Conservation (phyloP, 2,113 vertebrate species). For the Sylvia atricapilla region DNA sequence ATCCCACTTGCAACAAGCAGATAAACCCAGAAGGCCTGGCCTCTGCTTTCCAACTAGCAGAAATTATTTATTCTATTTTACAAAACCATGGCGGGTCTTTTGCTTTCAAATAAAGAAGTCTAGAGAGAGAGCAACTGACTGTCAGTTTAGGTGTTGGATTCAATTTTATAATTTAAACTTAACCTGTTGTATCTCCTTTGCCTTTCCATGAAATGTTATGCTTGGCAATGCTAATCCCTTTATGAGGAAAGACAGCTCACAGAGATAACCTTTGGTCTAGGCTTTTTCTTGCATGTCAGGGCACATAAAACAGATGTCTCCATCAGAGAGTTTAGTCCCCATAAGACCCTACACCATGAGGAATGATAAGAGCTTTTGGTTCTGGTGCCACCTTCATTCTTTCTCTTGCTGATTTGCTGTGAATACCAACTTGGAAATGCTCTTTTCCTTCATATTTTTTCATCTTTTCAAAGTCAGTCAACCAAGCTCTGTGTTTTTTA, state of each 20-base stretch:
- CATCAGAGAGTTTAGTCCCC: neutral
- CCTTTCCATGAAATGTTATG: neutral
- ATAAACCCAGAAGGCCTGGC: neutral
- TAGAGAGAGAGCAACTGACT: neutral
- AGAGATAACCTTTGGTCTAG: constrained; percentile 43
- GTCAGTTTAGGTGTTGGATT: neutral
- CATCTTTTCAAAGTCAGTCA: neutral
- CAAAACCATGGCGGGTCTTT: neutral
- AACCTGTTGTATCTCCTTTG: neutral
- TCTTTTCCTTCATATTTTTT: neutral
- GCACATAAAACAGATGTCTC: constrained; percentile 14
- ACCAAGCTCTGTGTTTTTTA: neutral
- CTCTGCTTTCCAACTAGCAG: neutral
- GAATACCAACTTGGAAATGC: neutral
- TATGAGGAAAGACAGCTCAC: neutral
- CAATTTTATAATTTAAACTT: neutral
- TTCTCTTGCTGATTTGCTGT: neutral
- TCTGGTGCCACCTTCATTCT: neutral
- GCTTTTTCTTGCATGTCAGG: constrained; percentile 1
- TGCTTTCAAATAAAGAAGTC: neutral
- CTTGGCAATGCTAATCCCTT: constrained; percentile 28
- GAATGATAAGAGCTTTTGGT: neutral
- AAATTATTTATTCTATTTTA: neutral
- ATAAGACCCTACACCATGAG: neutral
- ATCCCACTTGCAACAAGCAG: neutral